Conservation (phyloP, 2,797 vertebrate genomes). For the Chelon labrosus region DNA sequence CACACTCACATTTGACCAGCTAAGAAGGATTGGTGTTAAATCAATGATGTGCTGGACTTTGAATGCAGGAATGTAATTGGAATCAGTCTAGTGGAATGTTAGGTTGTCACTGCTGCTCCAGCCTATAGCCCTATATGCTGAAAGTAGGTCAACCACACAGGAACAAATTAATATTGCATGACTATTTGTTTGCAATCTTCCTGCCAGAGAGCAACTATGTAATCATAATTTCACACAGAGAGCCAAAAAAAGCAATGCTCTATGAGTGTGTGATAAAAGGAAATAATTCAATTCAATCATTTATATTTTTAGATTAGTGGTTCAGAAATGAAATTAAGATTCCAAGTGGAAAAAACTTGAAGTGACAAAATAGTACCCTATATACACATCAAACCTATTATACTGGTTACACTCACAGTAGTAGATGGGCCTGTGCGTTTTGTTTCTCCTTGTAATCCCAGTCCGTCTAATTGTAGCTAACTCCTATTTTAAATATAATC, state of each 20-base stretch:
- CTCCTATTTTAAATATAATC: constrained; percentile 52
- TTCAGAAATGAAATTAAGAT: not conserved
- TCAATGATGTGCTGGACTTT: constrained; percentile 63
- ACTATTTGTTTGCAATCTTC: constrained; percentile 18
- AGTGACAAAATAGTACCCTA: not conserved
- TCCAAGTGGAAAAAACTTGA: not conserved
- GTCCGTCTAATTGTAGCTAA: constrained; percentile 33
- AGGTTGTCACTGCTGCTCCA: constrained; percentile 3
- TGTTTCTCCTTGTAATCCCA: constrained; percentile 26
- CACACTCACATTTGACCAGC: constrained; percentile 19
- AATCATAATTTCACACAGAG: constrained; percentile 19
- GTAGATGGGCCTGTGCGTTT: not conserved
- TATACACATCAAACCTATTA: not conserved
- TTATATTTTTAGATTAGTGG: constrained; percentile 1
- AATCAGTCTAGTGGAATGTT: constrained; percentile 30
- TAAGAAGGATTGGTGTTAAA: constrained; percentile 27
- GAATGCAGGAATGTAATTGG: constrained; percentile 38
- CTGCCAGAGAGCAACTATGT: not conserved
- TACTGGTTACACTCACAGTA: constrained; percentile 2
- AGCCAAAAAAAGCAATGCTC: not conserved
- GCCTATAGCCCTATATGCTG: not conserved
- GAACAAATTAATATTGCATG: constrained; percentile 30
- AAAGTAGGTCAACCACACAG: constrained; percentile 41
- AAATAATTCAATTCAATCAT: not conserved
- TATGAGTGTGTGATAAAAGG: not conserved